Base-by-base conservation (phyloP, 2,113 vertebrate genomes). In the Rhinoptilus africanus region DNA sequence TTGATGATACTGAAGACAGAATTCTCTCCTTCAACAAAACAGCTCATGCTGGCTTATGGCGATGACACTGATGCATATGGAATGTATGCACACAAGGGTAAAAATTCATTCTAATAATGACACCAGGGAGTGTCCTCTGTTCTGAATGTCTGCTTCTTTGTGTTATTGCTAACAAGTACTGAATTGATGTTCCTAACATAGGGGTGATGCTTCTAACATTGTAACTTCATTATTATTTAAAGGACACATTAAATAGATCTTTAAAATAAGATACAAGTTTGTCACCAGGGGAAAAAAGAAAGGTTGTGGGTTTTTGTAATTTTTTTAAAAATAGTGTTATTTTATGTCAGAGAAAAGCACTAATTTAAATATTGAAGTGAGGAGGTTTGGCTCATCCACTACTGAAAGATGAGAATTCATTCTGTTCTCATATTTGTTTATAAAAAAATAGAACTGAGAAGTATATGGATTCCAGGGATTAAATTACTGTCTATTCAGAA, bases 331-430 rank as follows among this genome's bases (percentile, higher is more conserved):
- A 27, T 21, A 20, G 15, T 78, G 41, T 81, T 86, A 43, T 67
- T 92, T 95, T 85, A 60, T 78, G 6, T 48, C 20, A 41, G 45
- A 86, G 30, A 14, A 23, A 85, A 76, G 6, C 7, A 14, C 3
- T 62, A 51, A 89, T 87, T 93, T 67, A 75, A 37, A 59, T 48
- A 66, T 10, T 37, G 10, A 87, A 54, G 28, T 53, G 23, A 45
- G 4, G 6, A 1, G 1, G 1, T 3, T 74, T 92, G 13, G 32
- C 8, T 82, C 8, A 18, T 37, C 53, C 10, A 7, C 16, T 39
- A 8, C 8, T 63, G 48, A 93, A 64, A 14, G 17, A 23, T 14
- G 23, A 47, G 16, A 16, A 56, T 74, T 26, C 1, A 51, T 39
- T 64, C 10, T 15, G 16, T 66, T 47, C 4, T 35, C n/a, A 71